Conservation (phyloP, 2,888 invertebrate genomes). For the Phyto melanocephala region DNA sequence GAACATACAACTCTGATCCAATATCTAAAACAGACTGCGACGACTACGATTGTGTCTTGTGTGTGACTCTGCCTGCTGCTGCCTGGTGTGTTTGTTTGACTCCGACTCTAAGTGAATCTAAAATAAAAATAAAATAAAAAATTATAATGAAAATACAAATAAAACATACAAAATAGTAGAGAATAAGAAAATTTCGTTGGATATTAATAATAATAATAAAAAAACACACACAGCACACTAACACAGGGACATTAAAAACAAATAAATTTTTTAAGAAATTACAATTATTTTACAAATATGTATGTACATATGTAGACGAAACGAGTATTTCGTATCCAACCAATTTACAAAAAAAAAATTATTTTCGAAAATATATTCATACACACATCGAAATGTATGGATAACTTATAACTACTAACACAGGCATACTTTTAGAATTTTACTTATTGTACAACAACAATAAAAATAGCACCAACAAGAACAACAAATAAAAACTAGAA, state of each 20-base stretch:
- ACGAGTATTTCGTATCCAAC: slow-evolving; percentile 53
- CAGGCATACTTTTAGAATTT: slow-evolving; percentile 30
- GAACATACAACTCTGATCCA: slow-evolving; percentile 62
- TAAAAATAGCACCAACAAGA: slow-evolving; percentile 12
- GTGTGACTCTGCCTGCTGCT: slow-evolving; percentile 50
- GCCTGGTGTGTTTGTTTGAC: slow-evolving; percentile 32
- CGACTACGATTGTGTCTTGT: slow-evolving; percentile 58
- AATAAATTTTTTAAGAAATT: slow-evolving; percentile 33
- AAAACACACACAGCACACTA: background rate
- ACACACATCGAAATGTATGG: slow-evolving; percentile 9
- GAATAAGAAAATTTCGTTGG: slow-evolving; percentile 62
- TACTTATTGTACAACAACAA: slow-evolving; percentile 24
- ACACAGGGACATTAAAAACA: background rate
- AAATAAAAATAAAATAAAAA: slow-evolving; percentile 44
- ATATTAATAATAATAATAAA: slow-evolving; percentile 55
- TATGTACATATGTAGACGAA: slow-evolving; percentile 51
- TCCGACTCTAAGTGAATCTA: slow-evolving; percentile 61
- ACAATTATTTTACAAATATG: slow-evolving; percentile 59
- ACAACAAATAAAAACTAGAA: slow-evolving; percentile 47
- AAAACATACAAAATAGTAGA: slow-evolving; percentile 45
- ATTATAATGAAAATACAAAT: slow-evolving; percentile 51
- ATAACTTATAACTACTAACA: slow-evolving; percentile 16
- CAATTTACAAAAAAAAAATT: slow-evolving; percentile 30
- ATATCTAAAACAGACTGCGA: slow-evolving; percentile 64
- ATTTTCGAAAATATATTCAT: slow-evolving; percentile 21